Percentiles rank a stretch among this genome's conserved stretches.
Conservation (phyloP, 2,797 vertebrate species). For the Schizopygopsis pylzovi region DNA sequence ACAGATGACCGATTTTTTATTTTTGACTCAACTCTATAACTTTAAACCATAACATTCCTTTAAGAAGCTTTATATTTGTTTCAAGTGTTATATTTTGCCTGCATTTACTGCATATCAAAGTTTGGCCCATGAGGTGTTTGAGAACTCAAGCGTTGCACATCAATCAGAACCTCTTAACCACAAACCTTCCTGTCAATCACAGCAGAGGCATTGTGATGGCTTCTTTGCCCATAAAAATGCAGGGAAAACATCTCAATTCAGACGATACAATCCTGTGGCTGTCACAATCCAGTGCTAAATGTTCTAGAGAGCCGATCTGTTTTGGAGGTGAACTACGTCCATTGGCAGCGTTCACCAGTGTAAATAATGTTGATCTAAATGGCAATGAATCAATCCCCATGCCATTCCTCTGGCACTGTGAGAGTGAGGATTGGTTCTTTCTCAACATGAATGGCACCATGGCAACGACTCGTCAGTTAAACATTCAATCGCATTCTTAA, state of each 20-base stretch:
- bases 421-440: constrained; percentile 32
- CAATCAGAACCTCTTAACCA: constrained; percentile 9
- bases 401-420: background rate
- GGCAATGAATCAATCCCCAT: constrained; percentile 23
- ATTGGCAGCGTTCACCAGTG: constrained; percentile 17
- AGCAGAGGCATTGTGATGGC: constrained; percentile 6
- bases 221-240: constrained; percentile 21
- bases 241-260: constrained; percentile 6
- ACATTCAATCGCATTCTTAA: constrained; percentile 57
- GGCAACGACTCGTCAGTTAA: constrained; percentile 47
- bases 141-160: background rate
- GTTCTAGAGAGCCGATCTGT: constrained; percentile 18
- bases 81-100: background rate
- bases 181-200: constrained; percentile 21
- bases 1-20: background rate
- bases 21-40: background rate
- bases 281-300: constrained; percentile 9
- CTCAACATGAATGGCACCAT: constrained; percentile 41
- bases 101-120: background rate
- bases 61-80: background rate
- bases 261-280: background rate
- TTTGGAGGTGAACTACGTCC: constrained; percentile 26
- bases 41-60: constrained; percentile 6
- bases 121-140: constrained; percentile 14
- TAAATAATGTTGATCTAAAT: constrained; percentile 36